Base-by-base conservation (phyloP, 2,888 invertebrate species). In the Halictus quadricinctus region DNA sequence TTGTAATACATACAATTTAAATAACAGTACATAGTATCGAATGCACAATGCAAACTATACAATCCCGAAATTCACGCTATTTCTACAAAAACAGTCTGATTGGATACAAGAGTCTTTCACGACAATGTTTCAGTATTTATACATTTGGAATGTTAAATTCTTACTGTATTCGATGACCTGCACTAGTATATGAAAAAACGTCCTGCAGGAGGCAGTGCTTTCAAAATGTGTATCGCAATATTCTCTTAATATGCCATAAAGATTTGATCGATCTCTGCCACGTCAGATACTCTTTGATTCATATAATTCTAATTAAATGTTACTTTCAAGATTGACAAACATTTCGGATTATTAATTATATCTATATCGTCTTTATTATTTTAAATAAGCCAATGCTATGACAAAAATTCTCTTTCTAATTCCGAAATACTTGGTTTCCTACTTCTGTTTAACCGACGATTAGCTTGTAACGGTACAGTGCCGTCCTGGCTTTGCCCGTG, bases 371-470 rank as follows among this genome's bases (percentile, higher is more conserved):
- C 41, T 18, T 48, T 79, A 46, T 79, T 76, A 76, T 69, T 85
- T 94, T 94, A 94, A 88, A 94, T 94, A 85, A 94, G 94, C 94
- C 94, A 94, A 91, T 94, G 95, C 95, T 95, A 96, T 94, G 95
- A 95, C 89, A 95, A 95, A 92, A 96, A 96, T 86, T 96, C 96
- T 76, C 95, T 93, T 87, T 96, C 96, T 90, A 95, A 94, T 88
- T 96, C 96, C 43, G 94, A 93, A 70, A 95, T 95, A 86, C 95
- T 94, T 66, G 95, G 95, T 58, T 95, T 95, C 80, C 95, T 94
- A 87, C 94, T 95, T 83, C 95, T 93, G 84, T 93, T 94, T 76
- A 95, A 91, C 54, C 95, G 94, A 70, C 95, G 94, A 86, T 95
- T 94, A 4, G 95, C 95, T 89, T 95, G 95, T 85, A 96, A 91